Evolutionary conservation across 2,797 vertebrate genomes (phyloP).

Genomic region (Coendou prehensilis): DNA sequence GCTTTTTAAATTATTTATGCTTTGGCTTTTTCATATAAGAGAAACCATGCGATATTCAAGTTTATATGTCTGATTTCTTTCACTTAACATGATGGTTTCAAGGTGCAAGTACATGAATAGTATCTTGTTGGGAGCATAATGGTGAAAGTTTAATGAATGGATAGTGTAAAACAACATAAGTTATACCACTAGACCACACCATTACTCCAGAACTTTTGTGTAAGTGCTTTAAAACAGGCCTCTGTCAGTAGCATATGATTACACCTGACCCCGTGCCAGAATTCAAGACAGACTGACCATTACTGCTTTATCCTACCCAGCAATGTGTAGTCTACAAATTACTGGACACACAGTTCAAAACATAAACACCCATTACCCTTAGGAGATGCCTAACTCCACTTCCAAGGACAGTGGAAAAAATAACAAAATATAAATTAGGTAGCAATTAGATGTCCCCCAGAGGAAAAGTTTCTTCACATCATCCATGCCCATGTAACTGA

Average conservation of each 20-base stretch:
- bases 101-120: background rate
- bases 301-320: background rate
- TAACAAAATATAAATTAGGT: conserved; percentile 28
- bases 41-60: background rate
- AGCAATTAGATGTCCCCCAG: conserved; percentile 35
- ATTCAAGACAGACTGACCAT: background rate
- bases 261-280: background rate
- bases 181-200: background rate
- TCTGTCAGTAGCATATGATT: background rate
- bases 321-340: conserved; percentile 6
- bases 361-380: conserved; percentile 19
- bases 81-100: background rate
- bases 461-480: conserved; percentile 23
- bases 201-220: background rate
- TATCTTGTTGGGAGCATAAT: background rate
- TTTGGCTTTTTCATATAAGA: background rate
- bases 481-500: background rate
- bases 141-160: background rate
- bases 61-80: background rate
- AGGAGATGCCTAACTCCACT: background rate
- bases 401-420: conserved; percentile 7
- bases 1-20: background rate
- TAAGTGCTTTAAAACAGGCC: background rate
- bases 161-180: background rate
- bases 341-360: conserved; percentile 18